Percentiles rank a stretch among this genome's conserved stretches.
These are phyloP conservation scores for Bagarius yarrelli DNA, from an alignment of 2,113 vertebrate species.

Conservation along the genomic window DNA sequence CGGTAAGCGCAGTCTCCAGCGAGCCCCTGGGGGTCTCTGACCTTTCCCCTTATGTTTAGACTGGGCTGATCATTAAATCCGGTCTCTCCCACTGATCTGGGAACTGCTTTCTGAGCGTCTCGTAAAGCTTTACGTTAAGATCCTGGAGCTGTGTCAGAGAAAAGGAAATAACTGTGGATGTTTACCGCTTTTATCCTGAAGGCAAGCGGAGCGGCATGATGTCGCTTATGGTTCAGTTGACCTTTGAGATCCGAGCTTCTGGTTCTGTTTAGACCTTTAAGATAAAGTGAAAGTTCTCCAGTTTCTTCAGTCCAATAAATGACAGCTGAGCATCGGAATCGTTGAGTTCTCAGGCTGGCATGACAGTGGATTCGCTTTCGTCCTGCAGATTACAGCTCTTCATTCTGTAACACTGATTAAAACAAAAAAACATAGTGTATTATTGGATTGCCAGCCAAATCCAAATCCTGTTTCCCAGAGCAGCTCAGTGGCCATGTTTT, in stretches of 20 bases:
- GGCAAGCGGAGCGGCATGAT: neutral
- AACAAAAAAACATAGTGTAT: neutral
- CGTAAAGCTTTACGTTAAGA: neutral
- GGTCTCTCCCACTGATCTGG: neutral
- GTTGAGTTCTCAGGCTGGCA: neutral
- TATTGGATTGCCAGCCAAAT: conserved; percentile 16
- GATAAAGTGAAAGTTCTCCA: neutral
- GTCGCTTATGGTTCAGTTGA: neutral
- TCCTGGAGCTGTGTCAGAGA: neutral
- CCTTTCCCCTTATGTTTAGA: conserved; percentile 35
- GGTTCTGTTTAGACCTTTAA: neutral
- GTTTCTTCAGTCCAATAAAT: neutral
- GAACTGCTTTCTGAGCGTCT: neutral
- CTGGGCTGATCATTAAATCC: conserved; percentile 19
- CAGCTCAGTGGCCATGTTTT: neutral
- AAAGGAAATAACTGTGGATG: neutral
- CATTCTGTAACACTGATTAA: conserved; percentile 33
- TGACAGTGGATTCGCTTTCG: neutral
- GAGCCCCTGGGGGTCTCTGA: conserved; percentile 42
- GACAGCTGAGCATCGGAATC: neutral
- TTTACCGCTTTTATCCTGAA: neutral
- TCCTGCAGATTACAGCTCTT: conserved; percentile 16
- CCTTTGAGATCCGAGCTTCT: neutral
- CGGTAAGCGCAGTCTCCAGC: conserved; percentile 47
- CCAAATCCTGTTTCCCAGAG: conserved; percentile 18